Evolutionary conservation across 2,113 vertebrate genomes (phyloP).

Genomic region (Aegotheles bennettii): DNA sequence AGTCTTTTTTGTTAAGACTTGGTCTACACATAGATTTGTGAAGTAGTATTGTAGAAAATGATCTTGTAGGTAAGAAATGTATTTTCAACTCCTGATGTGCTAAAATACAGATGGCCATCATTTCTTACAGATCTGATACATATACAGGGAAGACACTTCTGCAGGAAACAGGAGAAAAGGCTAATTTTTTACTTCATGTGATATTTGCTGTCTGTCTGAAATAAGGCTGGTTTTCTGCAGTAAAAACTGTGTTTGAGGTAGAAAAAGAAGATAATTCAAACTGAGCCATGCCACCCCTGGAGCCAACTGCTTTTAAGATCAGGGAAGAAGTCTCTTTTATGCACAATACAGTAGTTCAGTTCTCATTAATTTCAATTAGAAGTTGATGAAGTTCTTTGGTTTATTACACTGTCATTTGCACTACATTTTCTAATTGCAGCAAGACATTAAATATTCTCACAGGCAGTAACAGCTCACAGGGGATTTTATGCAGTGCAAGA

Average conservation of each 20-base stretch:
- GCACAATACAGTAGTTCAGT: slow-evolving; percentile 23
- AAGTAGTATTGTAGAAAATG: neutral
- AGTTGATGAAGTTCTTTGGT: slow-evolving; percentile 70
- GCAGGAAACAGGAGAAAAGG: neutral
- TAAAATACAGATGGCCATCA: neutral
- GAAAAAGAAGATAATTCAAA: neutral
- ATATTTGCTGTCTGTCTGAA: neutral
- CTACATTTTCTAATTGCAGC: slow-evolving; percentile 58
- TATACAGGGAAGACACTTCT: neutral
- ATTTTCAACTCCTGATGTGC: neutral
- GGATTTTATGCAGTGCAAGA: slow-evolving; percentile 36
- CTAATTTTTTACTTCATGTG: neutral
- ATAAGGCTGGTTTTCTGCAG: neutral
- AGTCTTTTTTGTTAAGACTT: neutral
- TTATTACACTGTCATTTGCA: slow-evolving; percentile 52
- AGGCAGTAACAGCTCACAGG: slow-evolving; percentile 26
- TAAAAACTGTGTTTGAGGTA: neutral
- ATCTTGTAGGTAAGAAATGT: neutral
- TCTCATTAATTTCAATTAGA: slow-evolving; percentile 65
- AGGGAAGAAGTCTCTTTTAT: neutral
- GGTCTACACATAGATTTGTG: neutral
- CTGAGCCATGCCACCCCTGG: neutral
- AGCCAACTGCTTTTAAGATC: neutral
- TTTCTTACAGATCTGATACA: neutral
- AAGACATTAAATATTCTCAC: slow-evolving; percentile 58